Evolutionary conservation across 92 coral and sea anemone species (phyloP).

Genomic region (Umimayanthus chanpuru): DNA sequence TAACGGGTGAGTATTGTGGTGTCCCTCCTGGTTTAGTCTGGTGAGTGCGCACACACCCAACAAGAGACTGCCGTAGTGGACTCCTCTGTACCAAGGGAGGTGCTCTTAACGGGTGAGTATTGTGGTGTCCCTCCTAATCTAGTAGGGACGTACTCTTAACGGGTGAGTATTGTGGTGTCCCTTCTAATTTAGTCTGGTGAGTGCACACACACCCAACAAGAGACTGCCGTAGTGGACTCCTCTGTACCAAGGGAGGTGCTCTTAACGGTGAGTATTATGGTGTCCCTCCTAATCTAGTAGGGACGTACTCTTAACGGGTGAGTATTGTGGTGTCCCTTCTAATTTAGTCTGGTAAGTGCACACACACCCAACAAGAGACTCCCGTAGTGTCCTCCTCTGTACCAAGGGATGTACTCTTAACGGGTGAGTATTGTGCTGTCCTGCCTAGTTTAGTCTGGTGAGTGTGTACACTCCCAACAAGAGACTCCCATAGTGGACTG

Average conservation of each 20-base stretch:
- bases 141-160: conserved; percentile 50
- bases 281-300: too few species aligned
- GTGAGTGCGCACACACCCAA: not conserved
- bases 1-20: conserved; percentile 52
- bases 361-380: not conserved
- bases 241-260: conserved; percentile 48
- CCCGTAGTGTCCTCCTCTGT: conserved; percentile 11
- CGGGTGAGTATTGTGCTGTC: too few species aligned
- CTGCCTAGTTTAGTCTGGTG: too few species aligned
- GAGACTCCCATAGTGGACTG: conserved; percentile 41
- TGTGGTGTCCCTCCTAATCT: too few species aligned
- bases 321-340: too few species aligned
- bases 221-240: conserved; percentile 13
- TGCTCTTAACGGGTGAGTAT: too few species aligned
- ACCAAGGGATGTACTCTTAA: too few species aligned
- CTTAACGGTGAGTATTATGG: conserved; percentile 49
- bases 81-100: conserved; percentile 38
- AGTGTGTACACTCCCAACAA: not conserved
- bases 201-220: not conserved
- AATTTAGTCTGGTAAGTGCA: not conserved
- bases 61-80: conserved; percentile 20
- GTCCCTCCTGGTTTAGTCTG: too few species aligned
- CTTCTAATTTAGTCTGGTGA: too few species aligned
- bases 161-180: conserved; percentile 42
- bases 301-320: too few species aligned